Conservation (phyloP, 2,113 vertebrate species). For the Corythoichthys intestinalis region DNA sequence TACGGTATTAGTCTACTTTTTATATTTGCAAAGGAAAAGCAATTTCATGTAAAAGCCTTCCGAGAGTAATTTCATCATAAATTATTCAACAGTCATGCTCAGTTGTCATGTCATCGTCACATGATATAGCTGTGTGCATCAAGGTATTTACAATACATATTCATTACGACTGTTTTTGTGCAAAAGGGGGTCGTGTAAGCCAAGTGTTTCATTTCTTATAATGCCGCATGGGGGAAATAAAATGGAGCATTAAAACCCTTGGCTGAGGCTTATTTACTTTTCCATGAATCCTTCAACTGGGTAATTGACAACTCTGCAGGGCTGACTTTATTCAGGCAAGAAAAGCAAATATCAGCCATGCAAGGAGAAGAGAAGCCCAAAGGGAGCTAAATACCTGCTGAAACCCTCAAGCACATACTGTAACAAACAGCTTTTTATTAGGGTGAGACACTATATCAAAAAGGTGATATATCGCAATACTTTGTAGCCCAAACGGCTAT, state of each 20-base stretch:
- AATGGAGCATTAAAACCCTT: conserved; percentile 39
- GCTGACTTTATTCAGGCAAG: conserved; percentile 36
- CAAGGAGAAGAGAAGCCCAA: conserved; percentile 21
- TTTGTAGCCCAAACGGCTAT: no score
- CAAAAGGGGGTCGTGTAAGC: conserved; percentile 39
- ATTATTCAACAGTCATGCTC: not conserved
- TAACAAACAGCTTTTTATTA: conserved; percentile 21
- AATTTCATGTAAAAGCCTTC: not conserved
- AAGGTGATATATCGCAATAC: no score
- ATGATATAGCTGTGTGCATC: conserved; percentile 2
- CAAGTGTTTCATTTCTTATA: conserved; percentile 43
- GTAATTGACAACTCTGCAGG: conserved; percentile 52
- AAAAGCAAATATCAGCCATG: conserved; percentile 52
- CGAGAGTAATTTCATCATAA: not conserved
- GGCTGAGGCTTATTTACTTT: conserved; percentile 51
- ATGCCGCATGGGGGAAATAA: conserved; percentile 36
- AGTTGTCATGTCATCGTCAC: not conserved
- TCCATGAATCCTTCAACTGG: conserved; percentile 42
- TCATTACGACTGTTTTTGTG: conserved; percentile 42
- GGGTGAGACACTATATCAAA: no score
- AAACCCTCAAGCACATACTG: conserved; percentile 36
- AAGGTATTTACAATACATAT: conserved; percentile 31
- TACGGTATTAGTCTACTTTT: not conserved
- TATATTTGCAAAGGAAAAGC: no score
- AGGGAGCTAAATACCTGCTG: conserved; percentile 24